Evolutionary conservation across 1,140 invertebrate species (phyloP), one percentile per base, ranked within the genome.

Genomic region (Drosophila kepulauana): DNA sequence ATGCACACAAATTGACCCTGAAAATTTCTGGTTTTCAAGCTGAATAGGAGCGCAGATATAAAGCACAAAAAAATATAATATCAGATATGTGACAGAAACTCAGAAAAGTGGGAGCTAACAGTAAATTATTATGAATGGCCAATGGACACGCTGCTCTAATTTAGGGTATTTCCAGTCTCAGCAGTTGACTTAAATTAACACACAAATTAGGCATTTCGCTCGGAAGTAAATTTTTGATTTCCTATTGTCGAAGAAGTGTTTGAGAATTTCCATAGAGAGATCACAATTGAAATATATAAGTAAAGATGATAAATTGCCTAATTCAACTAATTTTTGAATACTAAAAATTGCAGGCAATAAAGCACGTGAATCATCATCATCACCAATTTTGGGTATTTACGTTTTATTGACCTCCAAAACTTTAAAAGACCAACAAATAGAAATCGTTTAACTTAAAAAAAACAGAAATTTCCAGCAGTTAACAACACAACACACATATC

Each of bases 1-100:
- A 75, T 81, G 78, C 81, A 88, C 64, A 72, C 43, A 77, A 64
- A 75, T 89, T 91, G 88, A 79, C 88, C 87, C 75, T 91, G 87
- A 91, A 91, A 87, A 88, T 75, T 79, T 91, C 88, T 77, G 88
- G 88, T 91, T 91, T 91, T 91, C 64, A 30, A 68, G 38, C 41
- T 78, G 25, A 76, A 76, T 75, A 64, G 73, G 70, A 75, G 77
- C 63, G 78, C 58, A 81, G 67, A 69, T 46, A 35, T 51, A 71
- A 52, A 28, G 49, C 30, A 66, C 49, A 65, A 70, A 76, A 65
- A 72, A 71, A 8, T 59, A 38, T 38, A 75, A 46, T 46, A 46
- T 69, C 25, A 75, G 10, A 57, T 30, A 57, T 30, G 62, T 48
- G 35, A 35, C 30, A 62, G 35, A 59, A 49, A 54, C 52, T 45